phyloP scores from a whole-genome alignment of 1,140 invertebrate species.

The Fopius arisanus region DNA sequence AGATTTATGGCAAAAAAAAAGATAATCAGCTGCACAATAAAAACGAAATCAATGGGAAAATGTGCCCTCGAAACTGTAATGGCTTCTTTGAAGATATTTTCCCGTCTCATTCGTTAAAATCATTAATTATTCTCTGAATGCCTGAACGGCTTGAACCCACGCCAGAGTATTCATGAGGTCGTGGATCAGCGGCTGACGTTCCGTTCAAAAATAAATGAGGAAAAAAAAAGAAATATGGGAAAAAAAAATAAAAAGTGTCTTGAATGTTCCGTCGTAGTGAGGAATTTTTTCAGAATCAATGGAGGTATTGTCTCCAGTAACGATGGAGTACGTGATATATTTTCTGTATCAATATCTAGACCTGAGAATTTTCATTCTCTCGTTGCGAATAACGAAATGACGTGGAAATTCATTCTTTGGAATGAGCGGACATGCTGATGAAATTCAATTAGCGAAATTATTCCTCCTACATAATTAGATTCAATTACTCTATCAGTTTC shows the following conservation, averaged over 20 bases:
- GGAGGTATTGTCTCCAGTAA: background rate
- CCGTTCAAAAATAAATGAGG: slow-evolving; percentile 1
- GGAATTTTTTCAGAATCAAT: background rate
- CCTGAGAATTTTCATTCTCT: no score
- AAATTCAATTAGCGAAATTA: no score
- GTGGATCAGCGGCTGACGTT: background rate
- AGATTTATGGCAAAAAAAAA: slow-evolving; percentile 15
- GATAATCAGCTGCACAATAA: background rate
- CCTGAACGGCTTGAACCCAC: background rate
- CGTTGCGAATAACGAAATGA: no score
- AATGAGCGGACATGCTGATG: no score
- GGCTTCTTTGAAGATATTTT: background rate
- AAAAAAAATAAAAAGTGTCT: no score
- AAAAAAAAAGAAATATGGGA: background rate
- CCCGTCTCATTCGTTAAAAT: background rate
- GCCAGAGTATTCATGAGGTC: background rate
- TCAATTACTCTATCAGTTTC: no score
- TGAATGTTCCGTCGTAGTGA: no score
- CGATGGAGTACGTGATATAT: no score
- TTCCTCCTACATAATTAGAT: no score
- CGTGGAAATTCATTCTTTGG: no score
- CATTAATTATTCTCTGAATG: background rate
- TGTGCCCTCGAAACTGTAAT: background rate
- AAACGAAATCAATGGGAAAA: background rate
- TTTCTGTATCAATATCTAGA: no score